phyloP scores from a whole-genome alignment of 1,140 invertebrate genomes.

The Drosophila albomicans region DNA sequence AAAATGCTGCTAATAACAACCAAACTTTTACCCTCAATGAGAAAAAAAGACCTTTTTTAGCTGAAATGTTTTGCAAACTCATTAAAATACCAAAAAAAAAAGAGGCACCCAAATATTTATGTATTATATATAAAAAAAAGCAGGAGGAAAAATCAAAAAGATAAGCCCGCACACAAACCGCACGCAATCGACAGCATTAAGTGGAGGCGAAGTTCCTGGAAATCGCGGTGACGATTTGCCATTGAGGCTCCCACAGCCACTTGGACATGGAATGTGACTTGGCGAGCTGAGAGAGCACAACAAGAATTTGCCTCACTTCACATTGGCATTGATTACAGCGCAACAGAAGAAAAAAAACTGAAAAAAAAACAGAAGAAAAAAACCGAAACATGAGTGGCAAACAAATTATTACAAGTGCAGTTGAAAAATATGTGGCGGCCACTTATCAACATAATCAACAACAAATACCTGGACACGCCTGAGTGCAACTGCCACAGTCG shows the following conservation, averaged over 20 bases:
- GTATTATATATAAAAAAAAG: conserved; percentile 5
- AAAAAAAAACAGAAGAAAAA: background rate
- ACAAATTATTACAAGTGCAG: conserved; percentile 82
- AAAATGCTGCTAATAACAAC: conserved; percentile 74
- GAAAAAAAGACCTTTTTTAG: conserved; percentile 51
- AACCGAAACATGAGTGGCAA: conserved; percentile 69
- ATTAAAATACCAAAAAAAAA: conserved; percentile 73
- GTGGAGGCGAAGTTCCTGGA: conserved; percentile 57
- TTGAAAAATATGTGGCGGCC: conserved; percentile 76
- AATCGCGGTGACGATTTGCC: conserved; percentile 54
- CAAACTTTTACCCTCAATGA: conserved; percentile 50
- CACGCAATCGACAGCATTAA: conserved; percentile 52
- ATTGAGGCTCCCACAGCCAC: conserved; percentile 64
- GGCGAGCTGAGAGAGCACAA: background rate
- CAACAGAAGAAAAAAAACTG: conserved; percentile 5
- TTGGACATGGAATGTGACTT: background rate
- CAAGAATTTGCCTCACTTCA: conserved; percentile 39
- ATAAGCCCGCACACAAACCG: conserved; percentile 53
- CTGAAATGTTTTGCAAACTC: conserved; percentile 55
- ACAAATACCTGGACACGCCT: conserved; percentile 80
- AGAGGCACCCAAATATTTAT: conserved; percentile 4
- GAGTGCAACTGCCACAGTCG: conserved; percentile 53
- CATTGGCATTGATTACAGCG: conserved; percentile 75
- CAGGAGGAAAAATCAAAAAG: conserved; percentile 65
- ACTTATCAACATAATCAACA: conserved; percentile 83